These are phyloP conservation scores for Mantis religiosa DNA, from an alignment of 2,888 invertebrate genomes.

Conservation along the genomic window DNA sequence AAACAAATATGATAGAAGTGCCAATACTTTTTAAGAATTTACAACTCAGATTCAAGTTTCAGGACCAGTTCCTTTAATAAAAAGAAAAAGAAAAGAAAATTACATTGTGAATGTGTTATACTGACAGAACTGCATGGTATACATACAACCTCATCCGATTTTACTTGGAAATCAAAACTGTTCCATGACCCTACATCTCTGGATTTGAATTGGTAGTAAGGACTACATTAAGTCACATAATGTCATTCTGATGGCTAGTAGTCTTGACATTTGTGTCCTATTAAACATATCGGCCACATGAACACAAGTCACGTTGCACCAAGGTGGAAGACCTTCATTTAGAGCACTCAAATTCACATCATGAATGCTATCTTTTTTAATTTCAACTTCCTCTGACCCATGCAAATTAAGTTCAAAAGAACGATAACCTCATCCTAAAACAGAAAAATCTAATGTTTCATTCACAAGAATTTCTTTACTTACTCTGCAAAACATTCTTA, in stretches of 20 bases:
- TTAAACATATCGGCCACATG: not conserved
- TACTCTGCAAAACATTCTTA: too few species aligned
- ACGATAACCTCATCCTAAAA: not conserved
- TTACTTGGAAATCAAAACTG: not conserved
- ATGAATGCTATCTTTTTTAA: not conserved
- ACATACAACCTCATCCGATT: not conserved
- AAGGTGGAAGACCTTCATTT: not conserved
- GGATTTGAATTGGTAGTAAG: not conserved
- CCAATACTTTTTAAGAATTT: not conserved
- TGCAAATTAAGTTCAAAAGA: not conserved
- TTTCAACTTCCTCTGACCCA: not conserved
- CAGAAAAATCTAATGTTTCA: too few species aligned
- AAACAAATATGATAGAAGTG: not conserved
- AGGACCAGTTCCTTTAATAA: not conserved
- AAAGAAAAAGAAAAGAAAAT: not conserved
- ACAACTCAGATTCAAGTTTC: not conserved
- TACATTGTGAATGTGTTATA: too few species aligned
- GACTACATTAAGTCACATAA: not conserved
- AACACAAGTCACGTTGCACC: not conserved
- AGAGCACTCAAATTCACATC: not conserved
- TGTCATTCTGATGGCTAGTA: not conserved
- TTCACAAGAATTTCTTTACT: too few species aligned
- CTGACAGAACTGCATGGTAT: not conserved
- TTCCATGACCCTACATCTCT: not conserved
- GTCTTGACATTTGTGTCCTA: not conserved